phyloP scores from a whole-genome alignment of 2,113 vertebrate species.

The Callipepla californica region DNA sequence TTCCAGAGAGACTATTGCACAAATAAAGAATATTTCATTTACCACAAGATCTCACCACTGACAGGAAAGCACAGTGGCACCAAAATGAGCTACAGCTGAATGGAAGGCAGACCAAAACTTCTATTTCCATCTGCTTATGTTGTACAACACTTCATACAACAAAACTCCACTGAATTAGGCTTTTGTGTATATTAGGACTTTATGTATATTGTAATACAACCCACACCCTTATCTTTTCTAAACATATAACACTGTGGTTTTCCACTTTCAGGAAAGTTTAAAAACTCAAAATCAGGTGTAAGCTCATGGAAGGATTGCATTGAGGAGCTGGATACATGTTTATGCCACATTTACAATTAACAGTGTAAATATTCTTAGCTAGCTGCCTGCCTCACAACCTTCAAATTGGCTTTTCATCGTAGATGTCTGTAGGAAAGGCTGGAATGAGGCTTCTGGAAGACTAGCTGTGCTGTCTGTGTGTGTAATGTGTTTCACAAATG shows the following conservation, averaged over 20 bases:
- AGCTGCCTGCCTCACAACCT: neutral
- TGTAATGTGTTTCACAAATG: neutral
- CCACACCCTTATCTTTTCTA: neutral
- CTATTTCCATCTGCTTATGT: neutral
- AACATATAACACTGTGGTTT: accelerated
- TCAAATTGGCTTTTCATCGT: neutral
- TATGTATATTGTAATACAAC: neutral
- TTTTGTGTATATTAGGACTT: neutral
- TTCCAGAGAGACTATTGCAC: neutral
- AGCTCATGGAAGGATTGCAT: neutral
- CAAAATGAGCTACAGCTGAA: neutral
- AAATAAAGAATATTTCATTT: neutral
- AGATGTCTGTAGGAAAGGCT: neutral
- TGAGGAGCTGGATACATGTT: neutral
- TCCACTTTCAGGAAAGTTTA: neutral
- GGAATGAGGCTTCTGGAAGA: neutral
- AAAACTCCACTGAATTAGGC: neutral
- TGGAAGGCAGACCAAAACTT: neutral
- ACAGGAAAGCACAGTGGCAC: neutral
- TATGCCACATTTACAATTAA: neutral
- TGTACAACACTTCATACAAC: neutral
- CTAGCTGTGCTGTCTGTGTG: neutral
- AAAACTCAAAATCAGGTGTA: neutral
- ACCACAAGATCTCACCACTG: neutral
- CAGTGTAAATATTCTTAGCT: neutral